Evolutionary conservation across 1,140 invertebrate species (phyloP), one percentile per base, ranked within the genome.

Genomic region (Homalodisca vitripennis): DNA sequence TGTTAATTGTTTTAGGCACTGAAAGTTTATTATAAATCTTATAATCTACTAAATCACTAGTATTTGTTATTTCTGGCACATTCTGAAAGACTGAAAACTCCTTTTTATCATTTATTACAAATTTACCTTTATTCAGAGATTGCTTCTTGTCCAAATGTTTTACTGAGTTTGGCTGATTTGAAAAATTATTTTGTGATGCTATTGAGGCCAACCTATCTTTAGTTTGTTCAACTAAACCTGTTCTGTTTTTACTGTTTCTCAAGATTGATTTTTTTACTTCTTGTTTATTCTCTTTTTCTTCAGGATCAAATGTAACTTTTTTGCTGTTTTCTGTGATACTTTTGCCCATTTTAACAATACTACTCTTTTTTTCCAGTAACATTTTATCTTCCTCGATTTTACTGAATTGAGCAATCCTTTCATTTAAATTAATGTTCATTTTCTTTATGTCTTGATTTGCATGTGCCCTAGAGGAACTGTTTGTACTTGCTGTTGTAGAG

Each of bases 261-360:
- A 30, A 27, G 6, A 27, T 3, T 27, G 55, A 27, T 27, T 60
- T 60, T 10, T 14, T 12, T 12, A 51, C 48, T 51, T 51, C 48
- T 60, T 60, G 55, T 60, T 60, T 60, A n/a, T 60, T 60, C 29
- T 60, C 24, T 30, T 60, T 26, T 26, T 60, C 55, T 3, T 27
- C 55, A 60, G 29, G 22, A 6, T 27, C 27, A 30, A 26, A 27
- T 14, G 55, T 27, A 2, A 60, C 27, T 2, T 13, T 27, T 60
- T 60, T 60, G 22, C 27, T 60, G 48, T 12, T 53, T 3, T 60
- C 55, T 30, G 12, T 24, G 6, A 22, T 26, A 29, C 2, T 26
- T 6, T 60, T 27, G 2, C 29, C 29, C 3, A 3, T 2, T 60
- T 27, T 30, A 13, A 30, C 6, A 3, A 6, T 60, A 60, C 27